Evolutionary conservation across 2,113 vertebrate species (phyloP).

Genomic region (Chloebia gouldiae): DNA sequence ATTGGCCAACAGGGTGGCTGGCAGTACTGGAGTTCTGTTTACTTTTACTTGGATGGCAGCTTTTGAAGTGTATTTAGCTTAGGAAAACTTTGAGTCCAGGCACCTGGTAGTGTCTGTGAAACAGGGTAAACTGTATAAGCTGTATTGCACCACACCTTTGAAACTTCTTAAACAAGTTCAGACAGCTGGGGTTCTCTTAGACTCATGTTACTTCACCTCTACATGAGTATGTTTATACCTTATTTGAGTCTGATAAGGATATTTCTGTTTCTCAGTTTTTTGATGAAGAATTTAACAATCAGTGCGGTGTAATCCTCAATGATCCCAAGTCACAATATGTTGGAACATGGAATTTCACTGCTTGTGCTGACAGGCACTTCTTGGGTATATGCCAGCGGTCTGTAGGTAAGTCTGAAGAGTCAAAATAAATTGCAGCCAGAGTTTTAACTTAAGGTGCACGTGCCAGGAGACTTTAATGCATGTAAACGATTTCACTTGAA

Average conservation of each 20-base stretch:
- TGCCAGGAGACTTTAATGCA: background rate
- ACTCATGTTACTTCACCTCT: background rate
- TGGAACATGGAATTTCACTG: constrained; percentile 91
- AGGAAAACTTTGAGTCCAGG: background rate
- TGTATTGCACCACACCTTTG: background rate
- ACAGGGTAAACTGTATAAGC: background rate
- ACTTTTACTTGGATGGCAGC: background rate
- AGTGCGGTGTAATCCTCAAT: constrained; percentile 84
- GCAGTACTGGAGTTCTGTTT: background rate
- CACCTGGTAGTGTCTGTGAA: background rate
- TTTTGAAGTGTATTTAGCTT: background rate
- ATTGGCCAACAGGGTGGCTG: background rate
- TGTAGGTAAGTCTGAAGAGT: constrained; percentile 74
- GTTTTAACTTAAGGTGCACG: background rate
- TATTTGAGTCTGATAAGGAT: background rate
- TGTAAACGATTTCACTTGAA: background rate
- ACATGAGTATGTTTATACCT: background rate
- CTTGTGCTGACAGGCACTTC: constrained; percentile 77
- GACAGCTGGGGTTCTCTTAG: background rate
- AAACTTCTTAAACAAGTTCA: constrained; percentile 8
- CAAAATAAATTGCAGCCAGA: background rate
- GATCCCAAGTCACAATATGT: constrained; percentile 78
- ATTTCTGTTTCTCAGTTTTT: constrained; percentile 70
- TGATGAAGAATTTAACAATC: constrained; percentile 74
- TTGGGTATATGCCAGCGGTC: constrained; percentile 84